phyloP scores from a whole-genome alignment of 1,140 invertebrate genomes.

The Drosophila jambulina region DNA sequence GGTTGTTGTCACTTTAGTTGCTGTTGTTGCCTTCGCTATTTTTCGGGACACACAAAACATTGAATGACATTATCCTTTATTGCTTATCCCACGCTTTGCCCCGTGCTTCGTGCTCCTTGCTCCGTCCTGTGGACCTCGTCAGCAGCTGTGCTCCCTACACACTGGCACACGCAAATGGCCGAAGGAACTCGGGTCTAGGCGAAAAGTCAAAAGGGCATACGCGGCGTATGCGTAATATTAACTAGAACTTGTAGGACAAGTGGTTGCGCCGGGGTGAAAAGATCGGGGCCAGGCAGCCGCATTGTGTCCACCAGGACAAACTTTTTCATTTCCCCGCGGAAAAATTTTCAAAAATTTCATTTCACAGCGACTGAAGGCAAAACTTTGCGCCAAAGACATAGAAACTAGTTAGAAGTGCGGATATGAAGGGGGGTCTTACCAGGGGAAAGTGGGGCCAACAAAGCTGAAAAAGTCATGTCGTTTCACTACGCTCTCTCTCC shows the following conservation, averaged over 20 bases:
- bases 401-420: conserved; percentile 77
- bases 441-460: conserved; percentile 47
- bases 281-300: conserved; percentile 59
- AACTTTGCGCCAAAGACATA: conserved; percentile 79
- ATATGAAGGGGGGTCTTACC: conserved; percentile 16
- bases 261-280: conserved; percentile 14
- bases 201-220: conserved; percentile 80
- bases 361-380: conserved; percentile 75
- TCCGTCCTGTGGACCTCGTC: conserved; percentile 31
- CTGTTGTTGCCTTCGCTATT: conserved; percentile 26
- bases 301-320: conserved; percentile 79
- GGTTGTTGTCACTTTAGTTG: conserved; percentile 20
- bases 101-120: conserved; percentile 21
- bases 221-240: conserved; percentile 79
- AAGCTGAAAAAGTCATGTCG: conserved; percentile 79
- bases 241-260: conserved; percentile 57
- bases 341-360: conserved; percentile 84
- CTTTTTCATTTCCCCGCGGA: conserved; percentile 84
- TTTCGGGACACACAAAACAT: conserved; percentile 76
- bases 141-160: conserved; percentile 63
- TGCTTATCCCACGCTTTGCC: conserved; percentile 80
- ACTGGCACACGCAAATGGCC: conserved; percentile 67
- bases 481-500: conserved; percentile 23
- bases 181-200: conserved; percentile 33
- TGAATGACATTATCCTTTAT: conserved; percentile 85